Evolutionary conservation across 2,797 vertebrate genomes (phyloP).

Genomic region (Picus viridis): DNA sequence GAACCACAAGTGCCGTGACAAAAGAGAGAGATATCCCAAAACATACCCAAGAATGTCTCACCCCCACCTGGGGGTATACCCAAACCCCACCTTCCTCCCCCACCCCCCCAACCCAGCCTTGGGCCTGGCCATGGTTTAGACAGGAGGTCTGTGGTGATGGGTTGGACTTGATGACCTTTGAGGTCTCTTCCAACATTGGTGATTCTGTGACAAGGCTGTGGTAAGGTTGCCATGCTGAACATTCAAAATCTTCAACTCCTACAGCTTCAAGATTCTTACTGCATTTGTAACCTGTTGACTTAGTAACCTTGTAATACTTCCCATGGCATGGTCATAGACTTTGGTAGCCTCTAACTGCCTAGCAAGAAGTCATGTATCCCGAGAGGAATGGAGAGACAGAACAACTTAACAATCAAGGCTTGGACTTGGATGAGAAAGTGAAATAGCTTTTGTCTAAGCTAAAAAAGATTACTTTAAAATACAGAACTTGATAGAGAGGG

Average conservation of each 20-base stretch:
- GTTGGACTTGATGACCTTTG: too few species aligned
- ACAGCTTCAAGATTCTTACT: background rate
- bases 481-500: background rate
- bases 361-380: background rate
- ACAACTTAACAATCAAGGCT: background rate
- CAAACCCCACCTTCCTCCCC: too few species aligned
- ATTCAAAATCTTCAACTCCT: background rate
- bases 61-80: too few species aligned
- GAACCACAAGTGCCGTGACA: too few species aligned
- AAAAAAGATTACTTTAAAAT: background rate
- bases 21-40: too few species aligned
- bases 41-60: too few species aligned
- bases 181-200: too few species aligned
- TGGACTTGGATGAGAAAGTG: background rate
- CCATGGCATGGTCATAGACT: background rate
- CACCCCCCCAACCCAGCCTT: too few species aligned
- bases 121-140: too few species aligned
- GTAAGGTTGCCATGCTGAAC: background rate
- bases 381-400: background rate
- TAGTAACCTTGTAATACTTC: slow-evolving; percentile 19
- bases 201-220: background rate
- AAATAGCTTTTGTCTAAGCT: background rate
- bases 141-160: too few species aligned
- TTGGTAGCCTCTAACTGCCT: background rate
- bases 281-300: background rate